Conservation (phyloP, 2,888 invertebrate genomes). For the Dasypogon diadema region DNA sequence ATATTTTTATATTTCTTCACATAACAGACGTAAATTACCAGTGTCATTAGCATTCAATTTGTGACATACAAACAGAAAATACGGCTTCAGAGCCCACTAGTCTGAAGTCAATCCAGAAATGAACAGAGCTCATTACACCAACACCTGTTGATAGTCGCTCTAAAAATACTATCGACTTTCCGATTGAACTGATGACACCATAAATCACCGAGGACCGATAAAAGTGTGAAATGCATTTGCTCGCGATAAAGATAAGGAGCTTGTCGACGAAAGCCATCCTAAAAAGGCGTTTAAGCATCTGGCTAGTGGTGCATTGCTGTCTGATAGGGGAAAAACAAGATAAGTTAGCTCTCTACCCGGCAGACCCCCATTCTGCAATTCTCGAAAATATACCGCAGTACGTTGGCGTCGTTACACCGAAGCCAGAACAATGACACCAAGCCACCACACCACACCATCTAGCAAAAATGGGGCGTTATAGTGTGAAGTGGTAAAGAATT, state of each 20-base stretch:
- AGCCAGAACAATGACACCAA: not conserved
- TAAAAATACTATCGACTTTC: conserved; percentile 28
- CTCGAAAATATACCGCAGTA: not conserved
- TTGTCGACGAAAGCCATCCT: conserved; percentile 1
- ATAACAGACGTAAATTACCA: no score
- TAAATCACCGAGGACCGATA: not conserved
- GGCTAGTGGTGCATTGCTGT: not conserved
- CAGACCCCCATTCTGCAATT: no score
- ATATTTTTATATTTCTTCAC: no score
- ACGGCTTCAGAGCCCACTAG: no score
- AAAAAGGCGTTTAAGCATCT: conserved; percentile 33
- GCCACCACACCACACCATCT: not conserved
- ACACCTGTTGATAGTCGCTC: not conserved
- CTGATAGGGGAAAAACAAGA: not conserved
- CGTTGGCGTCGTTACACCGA: not conserved
- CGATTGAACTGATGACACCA: conserved; percentile 9
- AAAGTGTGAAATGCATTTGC: not conserved
- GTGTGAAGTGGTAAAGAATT: not conserved
- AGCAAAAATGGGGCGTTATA: conserved; percentile 19
- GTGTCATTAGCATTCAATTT: no score
- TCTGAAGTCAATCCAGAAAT: no score
- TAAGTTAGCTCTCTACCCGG: no score
- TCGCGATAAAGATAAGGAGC: not conserved
- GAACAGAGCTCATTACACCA: not conserved
- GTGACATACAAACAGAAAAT: no score